Conservation (phyloP, 2,888 invertebrate genomes). For the Caenorhabditis auriculariae region DNA sequence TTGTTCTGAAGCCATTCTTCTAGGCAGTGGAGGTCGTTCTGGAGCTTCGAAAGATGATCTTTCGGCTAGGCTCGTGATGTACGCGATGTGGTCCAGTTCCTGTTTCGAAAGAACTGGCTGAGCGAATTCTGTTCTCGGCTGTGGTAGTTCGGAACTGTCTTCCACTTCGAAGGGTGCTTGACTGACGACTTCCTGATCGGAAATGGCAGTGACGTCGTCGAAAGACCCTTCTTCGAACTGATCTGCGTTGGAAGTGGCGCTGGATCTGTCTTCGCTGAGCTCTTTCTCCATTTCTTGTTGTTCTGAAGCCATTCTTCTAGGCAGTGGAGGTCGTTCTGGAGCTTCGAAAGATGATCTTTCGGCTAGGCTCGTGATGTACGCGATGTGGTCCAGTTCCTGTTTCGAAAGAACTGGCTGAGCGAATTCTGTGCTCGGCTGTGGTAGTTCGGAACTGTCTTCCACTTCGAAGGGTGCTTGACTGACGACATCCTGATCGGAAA, state of each 20-base stretch:
- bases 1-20: background rate
- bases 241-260: background rate
- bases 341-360: slow-evolving; percentile 5
- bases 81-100: slow-evolving; percentile 1
- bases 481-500: no score
- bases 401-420: background rate
- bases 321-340: background rate
- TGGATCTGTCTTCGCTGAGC: background rate
- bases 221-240: no score
- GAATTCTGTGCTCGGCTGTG: background rate
- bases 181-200: background rate
- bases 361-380: background rate
- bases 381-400: slow-evolving; percentile 2
- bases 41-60: background rate
- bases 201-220: no score
- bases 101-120: no score
- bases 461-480: background rate
- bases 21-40: background rate
- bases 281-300: background rate
- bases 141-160: background rate
- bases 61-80: background rate
- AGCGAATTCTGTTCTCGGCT: background rate
- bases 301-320: background rate
- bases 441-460: background rate
- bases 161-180: slow-evolving; percentile 4